Evolutionary conservation across 2,797 vertebrate genomes (phyloP).

Genomic region (Coregonus ussuriensis): DNA sequence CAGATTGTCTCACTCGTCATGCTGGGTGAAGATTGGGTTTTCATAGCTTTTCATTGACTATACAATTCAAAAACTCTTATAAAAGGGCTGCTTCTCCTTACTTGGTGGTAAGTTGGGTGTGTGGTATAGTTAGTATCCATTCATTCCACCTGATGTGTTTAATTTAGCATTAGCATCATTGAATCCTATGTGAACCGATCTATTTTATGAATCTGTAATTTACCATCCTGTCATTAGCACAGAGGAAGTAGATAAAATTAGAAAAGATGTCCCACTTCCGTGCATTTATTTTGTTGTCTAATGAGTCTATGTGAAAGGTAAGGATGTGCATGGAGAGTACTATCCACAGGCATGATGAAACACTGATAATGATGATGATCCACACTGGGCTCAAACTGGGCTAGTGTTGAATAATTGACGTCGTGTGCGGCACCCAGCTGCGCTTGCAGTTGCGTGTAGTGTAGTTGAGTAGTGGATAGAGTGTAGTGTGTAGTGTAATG

Average conservation of each 20-base stretch:
- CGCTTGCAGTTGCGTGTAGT: neutral
- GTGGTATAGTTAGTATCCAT: neutral
- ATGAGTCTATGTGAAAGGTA: neutral
- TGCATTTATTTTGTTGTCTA: neutral
- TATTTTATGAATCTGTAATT: neutral
- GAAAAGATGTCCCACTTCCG: neutral
- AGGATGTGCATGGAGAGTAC: neutral
- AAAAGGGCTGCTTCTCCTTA: neutral
- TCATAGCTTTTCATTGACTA: neutral
- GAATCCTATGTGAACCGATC: neutral
- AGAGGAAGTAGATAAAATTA: neutral
- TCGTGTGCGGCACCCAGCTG: no score
- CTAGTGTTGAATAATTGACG: constrained; percentile 4
- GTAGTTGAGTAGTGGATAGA: neutral
- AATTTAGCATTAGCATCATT: neutral
- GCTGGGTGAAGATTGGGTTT: neutral
- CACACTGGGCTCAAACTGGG: neutral
- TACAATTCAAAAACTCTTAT: neutral
- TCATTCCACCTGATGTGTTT: neutral
- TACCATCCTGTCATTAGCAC: neutral
- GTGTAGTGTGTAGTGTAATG: no score
- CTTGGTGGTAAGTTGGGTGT: neutral
- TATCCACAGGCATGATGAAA: neutral
- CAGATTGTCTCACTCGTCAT: neutral
- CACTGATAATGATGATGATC: constrained; percentile 1